Percentiles rank a stretch among this genome's conserved stretches.
Conservation (phyloP, 2,797 vertebrate species). For the Tenualosa ilisha region DNA sequence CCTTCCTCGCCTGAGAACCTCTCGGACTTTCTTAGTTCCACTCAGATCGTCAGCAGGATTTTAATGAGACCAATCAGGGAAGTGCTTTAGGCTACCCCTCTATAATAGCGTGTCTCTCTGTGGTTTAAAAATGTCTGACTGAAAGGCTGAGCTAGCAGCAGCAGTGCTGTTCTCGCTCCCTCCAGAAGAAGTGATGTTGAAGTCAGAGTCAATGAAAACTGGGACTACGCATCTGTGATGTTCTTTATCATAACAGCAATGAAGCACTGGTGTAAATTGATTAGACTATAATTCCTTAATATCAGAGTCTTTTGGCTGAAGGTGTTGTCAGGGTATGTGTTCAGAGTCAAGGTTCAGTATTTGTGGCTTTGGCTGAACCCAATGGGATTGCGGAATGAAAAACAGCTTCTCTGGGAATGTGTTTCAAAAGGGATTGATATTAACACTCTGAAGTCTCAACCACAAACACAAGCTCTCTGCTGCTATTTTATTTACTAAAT, state of each 20-base stretch:
- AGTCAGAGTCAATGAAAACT: neutral
- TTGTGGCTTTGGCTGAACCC: conserved; percentile 1
- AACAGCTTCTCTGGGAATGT: conserved; percentile 2
- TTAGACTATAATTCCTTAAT: neutral
- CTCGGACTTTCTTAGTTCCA: neutral
- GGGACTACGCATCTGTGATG: neutral
- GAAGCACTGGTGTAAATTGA: neutral
- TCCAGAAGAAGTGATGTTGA: neutral
- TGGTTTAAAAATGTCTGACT: neutral
- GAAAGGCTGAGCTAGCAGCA: neutral
- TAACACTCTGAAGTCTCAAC: neutral
- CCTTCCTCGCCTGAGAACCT: neutral
- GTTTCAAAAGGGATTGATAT: neutral
- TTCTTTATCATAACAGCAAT: conserved; percentile 14
- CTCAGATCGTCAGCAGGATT: conserved; percentile 1
- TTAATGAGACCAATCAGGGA: neutral
- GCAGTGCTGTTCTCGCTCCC: neutral
- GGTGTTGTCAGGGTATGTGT: neutral
- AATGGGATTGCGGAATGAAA: neutral
- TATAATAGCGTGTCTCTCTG: neutral
- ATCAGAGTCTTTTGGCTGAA: neutral
- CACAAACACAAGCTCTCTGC: neutral
- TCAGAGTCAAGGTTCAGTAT: neutral
- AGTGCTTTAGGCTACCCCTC: neutral
- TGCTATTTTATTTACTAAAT: conserved; percentile 13